These are phyloP conservation scores for Thymelicus lineola DNA, from an alignment of 2,888 invertebrate genomes.

Conservation along the genomic window DNA sequence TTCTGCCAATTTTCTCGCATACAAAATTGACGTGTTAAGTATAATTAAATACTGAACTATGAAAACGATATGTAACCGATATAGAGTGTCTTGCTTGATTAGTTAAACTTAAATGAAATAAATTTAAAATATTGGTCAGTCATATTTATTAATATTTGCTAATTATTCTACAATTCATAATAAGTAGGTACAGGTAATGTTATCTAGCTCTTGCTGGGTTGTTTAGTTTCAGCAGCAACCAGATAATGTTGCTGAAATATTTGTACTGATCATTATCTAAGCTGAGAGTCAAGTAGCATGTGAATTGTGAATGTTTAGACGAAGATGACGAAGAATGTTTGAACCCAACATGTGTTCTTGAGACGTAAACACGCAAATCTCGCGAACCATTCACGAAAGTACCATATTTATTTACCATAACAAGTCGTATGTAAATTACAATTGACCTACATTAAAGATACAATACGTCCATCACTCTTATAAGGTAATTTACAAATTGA, in stretches of 20 bases:
- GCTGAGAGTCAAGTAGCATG: conserved; percentile 40
- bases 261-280: conserved; percentile 57
- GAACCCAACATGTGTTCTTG: conserved; percentile 42
- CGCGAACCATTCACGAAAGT: conserved; percentile 10
- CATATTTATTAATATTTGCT: too few relatives aligned
- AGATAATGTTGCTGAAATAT: neutral
- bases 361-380: conserved; percentile 42
- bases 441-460: conserved; percentile 12
- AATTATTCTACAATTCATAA: too few relatives aligned
- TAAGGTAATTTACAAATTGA: conserved; percentile 12
- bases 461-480: conserved; percentile 6
- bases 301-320: conserved; percentile 43
- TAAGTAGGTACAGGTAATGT: too few relatives aligned
- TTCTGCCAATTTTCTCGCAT: too few relatives aligned
- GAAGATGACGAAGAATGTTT: too few relatives aligned
- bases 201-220: neutral
- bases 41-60: too few relatives aligned
- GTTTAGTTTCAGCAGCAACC: neutral
- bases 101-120: too few relatives aligned
- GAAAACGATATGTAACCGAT: too few relatives aligned
- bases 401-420: neutral
- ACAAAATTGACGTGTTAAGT: too few relatives aligned
- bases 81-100: too few relatives aligned
- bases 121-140: too few relatives aligned
- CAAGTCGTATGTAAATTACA: conserved; percentile 6